Conservation (phyloP, 2,888 invertebrate species). For the Pheosia gnoma region DNA sequence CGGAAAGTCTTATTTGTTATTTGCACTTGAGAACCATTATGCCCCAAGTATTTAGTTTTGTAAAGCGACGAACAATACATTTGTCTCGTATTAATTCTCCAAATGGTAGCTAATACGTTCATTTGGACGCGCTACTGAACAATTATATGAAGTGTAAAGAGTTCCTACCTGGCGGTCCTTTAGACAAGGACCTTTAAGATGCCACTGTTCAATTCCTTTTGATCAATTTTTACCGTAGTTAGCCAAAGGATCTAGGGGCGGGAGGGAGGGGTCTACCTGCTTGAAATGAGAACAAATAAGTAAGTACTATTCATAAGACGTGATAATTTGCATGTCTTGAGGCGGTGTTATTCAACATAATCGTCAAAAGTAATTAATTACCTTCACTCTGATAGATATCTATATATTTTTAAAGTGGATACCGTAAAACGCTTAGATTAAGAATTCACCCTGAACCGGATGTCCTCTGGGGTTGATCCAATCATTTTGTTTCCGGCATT, state of each 20-base stretch:
- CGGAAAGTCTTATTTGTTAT: background rate
- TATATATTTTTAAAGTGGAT: constrained; percentile 10
- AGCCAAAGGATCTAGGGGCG: constrained; percentile 30
- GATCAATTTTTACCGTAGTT: constrained; percentile 21
- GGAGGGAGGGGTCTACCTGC: constrained; percentile 41
- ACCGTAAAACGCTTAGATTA: constrained; percentile 27
- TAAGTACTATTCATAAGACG: constrained; percentile 28
- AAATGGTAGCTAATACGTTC: constrained; percentile 53
- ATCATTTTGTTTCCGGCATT: constrained; percentile 41
- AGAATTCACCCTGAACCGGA: constrained; percentile 40
- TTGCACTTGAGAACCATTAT: constrained; percentile 7
- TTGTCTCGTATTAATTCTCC: constrained; percentile 14
- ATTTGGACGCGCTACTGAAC: constrained; percentile 55
- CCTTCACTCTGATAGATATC: background rate
- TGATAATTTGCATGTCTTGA: constrained; percentile 10
- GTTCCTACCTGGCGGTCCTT: constrained; percentile 58
- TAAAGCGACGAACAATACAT: constrained; percentile 17
- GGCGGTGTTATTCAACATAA: too few species aligned
- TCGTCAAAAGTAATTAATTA: too few species aligned
- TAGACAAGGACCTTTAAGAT: constrained; percentile 43
- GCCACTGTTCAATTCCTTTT: constrained; percentile 44
- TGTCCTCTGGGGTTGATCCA: constrained; percentile 37
- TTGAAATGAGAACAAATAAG: constrained; percentile 29
- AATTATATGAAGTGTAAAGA: constrained; percentile 47
- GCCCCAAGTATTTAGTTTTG: constrained; percentile 12